These are phyloP conservation scores for Eretmochelys imbricata DNA, from an alignment of 2,113 vertebrate species.

Conservation along the genomic window DNA sequence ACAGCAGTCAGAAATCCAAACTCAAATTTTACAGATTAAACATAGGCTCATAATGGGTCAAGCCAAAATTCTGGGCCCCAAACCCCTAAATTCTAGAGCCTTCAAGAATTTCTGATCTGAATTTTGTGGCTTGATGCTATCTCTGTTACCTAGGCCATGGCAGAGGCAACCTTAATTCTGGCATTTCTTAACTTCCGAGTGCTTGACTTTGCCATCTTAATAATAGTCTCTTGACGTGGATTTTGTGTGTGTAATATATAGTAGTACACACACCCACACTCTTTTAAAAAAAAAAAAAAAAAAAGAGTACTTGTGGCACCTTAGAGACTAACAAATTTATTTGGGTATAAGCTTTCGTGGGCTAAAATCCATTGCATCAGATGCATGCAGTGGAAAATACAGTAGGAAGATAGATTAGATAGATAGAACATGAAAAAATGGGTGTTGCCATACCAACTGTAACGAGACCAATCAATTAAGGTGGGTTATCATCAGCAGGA, in stretches of 20 bases:
- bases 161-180: not conserved
- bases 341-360: too few relatives aligned
- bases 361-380: too few relatives aligned
- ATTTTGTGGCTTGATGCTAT: not conserved
- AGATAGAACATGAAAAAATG: too few relatives aligned
- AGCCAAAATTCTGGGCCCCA: not conserved
- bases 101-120: not conserved
- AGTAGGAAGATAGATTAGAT: too few relatives aligned
- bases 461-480: too few relatives aligned
- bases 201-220: not conserved
- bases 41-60: not conserved
- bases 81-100: fast-evolving
- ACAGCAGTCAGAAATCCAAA: not conserved
- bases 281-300: too few relatives aligned
- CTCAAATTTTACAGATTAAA: not conserved
- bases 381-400: too few relatives aligned
- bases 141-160: not conserved
- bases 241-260: too few relatives aligned
- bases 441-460: too few relatives aligned
- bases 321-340: too few relatives aligned
- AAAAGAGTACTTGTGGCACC: too few relatives aligned
- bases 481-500: too few relatives aligned
- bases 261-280: not conserved
- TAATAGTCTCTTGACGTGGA: not conserved
- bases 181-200: not conserved